Evolutionary conservation across 2,797 vertebrate genomes (phyloP).

Genomic region (Cheracebus regulus): DNA sequence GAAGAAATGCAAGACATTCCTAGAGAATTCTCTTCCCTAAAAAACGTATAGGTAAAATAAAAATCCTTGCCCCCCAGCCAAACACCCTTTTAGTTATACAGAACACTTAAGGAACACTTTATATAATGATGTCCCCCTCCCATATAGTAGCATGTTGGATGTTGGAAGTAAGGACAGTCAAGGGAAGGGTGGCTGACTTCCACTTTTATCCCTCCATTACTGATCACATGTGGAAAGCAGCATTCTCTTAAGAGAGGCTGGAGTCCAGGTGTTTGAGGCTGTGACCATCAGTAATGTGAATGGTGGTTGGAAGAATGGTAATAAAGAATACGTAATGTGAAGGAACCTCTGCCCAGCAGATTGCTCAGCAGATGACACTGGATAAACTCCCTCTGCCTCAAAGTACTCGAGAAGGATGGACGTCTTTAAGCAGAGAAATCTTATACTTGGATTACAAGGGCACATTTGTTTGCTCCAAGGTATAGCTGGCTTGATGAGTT

Average conservation of each 20-base stretch:
- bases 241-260: neutral
- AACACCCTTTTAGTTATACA: neutral
- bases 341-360: neutral
- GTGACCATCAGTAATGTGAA: neutral
- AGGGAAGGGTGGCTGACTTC: neutral
- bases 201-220: neutral
- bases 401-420: neutral
- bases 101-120: neutral
- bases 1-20: neutral
- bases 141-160: neutral
- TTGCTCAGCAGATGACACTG: neutral
- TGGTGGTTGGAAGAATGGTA: neutral
- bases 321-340: neutral
- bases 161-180: neutral
- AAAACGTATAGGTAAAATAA: constrained; percentile 25
- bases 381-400: neutral
- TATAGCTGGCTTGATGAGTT: neutral
- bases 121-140: neutral
- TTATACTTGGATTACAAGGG: neutral
- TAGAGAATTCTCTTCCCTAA: neutral
- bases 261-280: neutral
- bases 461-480: neutral
- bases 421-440: neutral
- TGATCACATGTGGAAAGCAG: neutral
- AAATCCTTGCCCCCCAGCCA: neutral